Conservation (phyloP, 2,113 vertebrate genomes). For the Pleuronectes platessa region DNA sequence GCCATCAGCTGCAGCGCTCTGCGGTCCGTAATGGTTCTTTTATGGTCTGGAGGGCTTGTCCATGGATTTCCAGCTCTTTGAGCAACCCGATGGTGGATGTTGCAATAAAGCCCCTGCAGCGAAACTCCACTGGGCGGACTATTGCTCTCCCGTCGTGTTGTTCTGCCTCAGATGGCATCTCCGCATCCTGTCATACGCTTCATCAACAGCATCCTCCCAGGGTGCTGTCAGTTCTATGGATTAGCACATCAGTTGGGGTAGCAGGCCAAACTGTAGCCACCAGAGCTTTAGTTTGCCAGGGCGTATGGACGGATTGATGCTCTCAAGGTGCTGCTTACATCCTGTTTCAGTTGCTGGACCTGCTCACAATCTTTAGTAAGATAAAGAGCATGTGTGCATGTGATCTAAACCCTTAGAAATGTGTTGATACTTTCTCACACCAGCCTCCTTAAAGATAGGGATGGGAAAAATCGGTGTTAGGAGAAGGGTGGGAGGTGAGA, state of each 20-base stretch:
- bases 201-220: not conserved
- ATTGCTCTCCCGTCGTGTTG: not conserved
- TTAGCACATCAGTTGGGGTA: not conserved
- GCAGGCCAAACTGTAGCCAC: not conserved
- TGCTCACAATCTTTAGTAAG: not conserved
- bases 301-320: no score
- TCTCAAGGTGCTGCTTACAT: no score
- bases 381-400: constrained; percentile 16
- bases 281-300: no score
- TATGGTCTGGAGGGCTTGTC: not conserved
- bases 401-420: constrained; percentile 43
- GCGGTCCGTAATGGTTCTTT: not conserved
- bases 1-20: not conserved
- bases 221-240: not conserved
- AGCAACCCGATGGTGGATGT: not conserved
- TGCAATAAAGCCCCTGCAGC: not conserved
- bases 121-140: not conserved
- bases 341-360: no score
- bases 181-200: not conserved
- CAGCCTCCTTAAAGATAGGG: constrained; percentile 8
- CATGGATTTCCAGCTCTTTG: not conserved
- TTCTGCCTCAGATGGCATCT: not conserved
- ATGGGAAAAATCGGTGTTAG: not conserved
- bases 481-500: no score
- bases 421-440: constrained; percentile 27